Evolutionary conservation across 2,113 vertebrate species (phyloP).

Genomic region (Mormyrus iriodes): DNA sequence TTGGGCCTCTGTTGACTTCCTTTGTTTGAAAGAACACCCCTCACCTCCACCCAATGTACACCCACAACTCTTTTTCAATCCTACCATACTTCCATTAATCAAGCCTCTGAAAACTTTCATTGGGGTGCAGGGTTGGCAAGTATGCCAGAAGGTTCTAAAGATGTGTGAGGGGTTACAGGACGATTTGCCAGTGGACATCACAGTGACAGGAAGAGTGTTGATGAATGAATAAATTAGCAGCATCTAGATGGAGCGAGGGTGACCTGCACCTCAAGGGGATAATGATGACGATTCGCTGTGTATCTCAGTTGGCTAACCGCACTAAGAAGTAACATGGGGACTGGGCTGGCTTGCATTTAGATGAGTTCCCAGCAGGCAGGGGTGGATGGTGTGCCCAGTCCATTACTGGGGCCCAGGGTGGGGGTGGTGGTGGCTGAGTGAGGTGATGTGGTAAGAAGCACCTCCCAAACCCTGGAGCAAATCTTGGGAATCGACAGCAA

Average conservation of each 20-base stretch:
- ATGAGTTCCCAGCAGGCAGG: slow-evolving; percentile 31
- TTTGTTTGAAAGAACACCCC: background rate
- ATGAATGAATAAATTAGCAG: slow-evolving; percentile 63
- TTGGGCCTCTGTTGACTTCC: background rate
- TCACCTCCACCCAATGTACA: background rate
- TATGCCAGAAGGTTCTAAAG: slow-evolving; percentile 32
- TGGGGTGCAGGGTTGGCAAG: slow-evolving; percentile 35
- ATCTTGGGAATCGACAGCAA: slow-evolving; percentile 65
- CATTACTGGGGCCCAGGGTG: slow-evolving; percentile 47
- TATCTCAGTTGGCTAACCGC: slow-evolving; percentile 55
- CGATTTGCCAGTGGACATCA: slow-evolving; percentile 30
- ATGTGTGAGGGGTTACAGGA: background rate
- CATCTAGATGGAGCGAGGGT: background rate
- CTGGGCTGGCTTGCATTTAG: slow-evolving; percentile 13
- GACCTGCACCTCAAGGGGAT: background rate
- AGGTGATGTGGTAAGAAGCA: slow-evolving; percentile 52
- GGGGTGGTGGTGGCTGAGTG: slow-evolving; percentile 38
- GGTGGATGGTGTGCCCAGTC: slow-evolving; percentile 25
- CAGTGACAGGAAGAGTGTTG: slow-evolving; percentile 34
- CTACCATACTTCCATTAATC: background rate
- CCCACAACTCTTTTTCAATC: slow-evolving; percentile 16
- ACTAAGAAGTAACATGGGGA: slow-evolving; percentile 41
- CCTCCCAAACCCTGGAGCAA: slow-evolving; percentile 43
- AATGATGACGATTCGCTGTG: slow-evolving; percentile 42
- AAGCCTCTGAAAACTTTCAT: background rate